phyloP scores from a whole-genome alignment of 2,797 vertebrate species.

The Oreochromis grahami region DNA sequence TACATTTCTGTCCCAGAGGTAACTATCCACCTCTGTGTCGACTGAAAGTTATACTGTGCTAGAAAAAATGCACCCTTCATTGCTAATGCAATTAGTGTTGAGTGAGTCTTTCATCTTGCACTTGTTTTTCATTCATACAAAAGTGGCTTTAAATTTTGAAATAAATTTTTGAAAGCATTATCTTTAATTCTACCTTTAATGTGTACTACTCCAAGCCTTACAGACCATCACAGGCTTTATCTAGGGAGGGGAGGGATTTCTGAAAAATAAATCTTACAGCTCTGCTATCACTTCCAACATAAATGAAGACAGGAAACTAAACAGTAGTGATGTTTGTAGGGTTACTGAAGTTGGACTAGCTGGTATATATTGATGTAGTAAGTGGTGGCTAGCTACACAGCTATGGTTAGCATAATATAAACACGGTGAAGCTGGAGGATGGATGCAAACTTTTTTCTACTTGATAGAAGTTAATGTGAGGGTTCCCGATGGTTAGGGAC shows the following conservation, averaged over 20 bases:
- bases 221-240: background rate
- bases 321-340: background rate
- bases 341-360: background rate
- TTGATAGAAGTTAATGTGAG: no score
- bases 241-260: background rate
- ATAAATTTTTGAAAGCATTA: background rate
- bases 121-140: background rate
- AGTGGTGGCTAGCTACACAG: background rate
- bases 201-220: background rate
- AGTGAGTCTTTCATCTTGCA: background rate
- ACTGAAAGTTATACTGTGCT: background rate
- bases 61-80: background rate
- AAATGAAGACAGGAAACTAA: background rate
- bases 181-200: background rate
- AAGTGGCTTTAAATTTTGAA: background rate
- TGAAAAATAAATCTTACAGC: background rate
- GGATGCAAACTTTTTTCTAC: background rate
- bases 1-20: background rate
- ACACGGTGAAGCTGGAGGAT: background rate
- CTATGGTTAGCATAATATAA: background rate
- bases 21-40: background rate
- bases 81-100: background rate
- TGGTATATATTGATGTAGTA: background rate
- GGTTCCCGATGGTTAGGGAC: background rate
- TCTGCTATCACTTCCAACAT: background rate